Base-by-base conservation (phyloP, 1,140 invertebrate species). In the Heliconius eleuchia region DNA sequence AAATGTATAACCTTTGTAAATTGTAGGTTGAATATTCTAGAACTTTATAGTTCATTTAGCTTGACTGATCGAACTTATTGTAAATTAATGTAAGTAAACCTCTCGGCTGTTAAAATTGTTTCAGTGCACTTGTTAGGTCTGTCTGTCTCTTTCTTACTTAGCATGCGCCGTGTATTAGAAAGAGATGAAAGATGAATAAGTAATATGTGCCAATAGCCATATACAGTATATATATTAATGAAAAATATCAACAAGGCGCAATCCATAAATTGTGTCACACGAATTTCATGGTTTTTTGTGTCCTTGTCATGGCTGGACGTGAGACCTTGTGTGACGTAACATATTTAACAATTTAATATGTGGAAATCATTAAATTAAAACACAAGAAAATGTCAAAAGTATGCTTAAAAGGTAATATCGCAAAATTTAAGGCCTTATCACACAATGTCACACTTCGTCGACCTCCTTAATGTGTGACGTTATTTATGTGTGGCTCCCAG, bases 141-240 rank as follows among this genome's bases (percentile, higher is more conserved):
- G 71, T 72, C 37, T 72, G 37, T 72, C 71, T 72, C 71, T 72
- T 72, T 72, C 71, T 27, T 6, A 72, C 71, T 39, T 72, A 39
- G 27, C 71, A 39, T n/a, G 37, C 27, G 60, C 60, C 60, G 27
- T 30, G n/a, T 66, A 16, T 66, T 39, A 39, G 71, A 72, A 39
- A 72, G 71, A 42, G 71, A 72, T 9, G 2, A 23, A 37, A 72
- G 13, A 72, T 19, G 30, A 42, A 34, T 42, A 6, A 27, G 37
- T 39, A 9, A 72, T 76, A 34, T 46, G 75, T 71, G 75, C 75
- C 52, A 71, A 76, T 46, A 55, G 23, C 46, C 46, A 66, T 27
- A 30, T 30, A 66, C 60, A 66, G 60, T 66, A 30, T 27, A 27
- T 66, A 66, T 30, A 66, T 66, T 30, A 27, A 30, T 66, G 60